These are phyloP conservation scores for Hormaphis cornu DNA, from an alignment of 1,140 invertebrate species.

Conservation along the genomic window DNA sequence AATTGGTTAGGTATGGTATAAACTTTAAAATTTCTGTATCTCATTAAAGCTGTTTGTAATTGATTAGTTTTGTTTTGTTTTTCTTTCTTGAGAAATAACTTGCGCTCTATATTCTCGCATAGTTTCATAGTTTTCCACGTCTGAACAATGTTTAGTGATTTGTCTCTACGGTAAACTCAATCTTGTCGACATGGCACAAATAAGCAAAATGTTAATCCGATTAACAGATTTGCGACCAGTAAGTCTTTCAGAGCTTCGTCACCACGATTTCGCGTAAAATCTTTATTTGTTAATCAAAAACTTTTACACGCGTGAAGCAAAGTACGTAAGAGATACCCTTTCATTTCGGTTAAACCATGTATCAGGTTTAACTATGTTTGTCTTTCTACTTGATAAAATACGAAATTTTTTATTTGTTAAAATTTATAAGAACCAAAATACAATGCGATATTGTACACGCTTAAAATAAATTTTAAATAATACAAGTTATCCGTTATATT, in stretches of 20 bases:
- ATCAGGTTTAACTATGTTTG: background rate
- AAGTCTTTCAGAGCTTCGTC: background rate
- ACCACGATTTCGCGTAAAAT: background rate
- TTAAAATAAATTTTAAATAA: too few relatives aligned
- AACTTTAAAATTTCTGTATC: background rate
- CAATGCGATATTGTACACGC: too few relatives aligned
- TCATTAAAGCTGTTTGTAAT: background rate
- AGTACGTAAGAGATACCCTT: background rate
- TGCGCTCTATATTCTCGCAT: background rate
- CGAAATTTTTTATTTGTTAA: too few relatives aligned
- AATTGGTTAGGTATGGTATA: too few relatives aligned
- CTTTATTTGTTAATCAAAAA: background rate
- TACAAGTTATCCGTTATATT: too few relatives aligned
- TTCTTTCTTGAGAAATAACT: background rate
- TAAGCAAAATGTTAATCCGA: constrained; percentile 6
- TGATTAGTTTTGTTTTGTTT: background rate
- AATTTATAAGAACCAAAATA: too few relatives aligned
- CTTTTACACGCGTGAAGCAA: background rate
- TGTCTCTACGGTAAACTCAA: background rate
- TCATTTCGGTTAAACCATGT: background rate
- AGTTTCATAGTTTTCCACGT: background rate
- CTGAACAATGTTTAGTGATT: background rate
- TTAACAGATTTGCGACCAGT: background rate
- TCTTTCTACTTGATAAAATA: background rate
- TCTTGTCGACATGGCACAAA: background rate